These are phyloP conservation scores for Epizoanthus fatuus DNA, from an alignment of 92 coral and sea anemone species.

Conservation along the genomic window DNA sequence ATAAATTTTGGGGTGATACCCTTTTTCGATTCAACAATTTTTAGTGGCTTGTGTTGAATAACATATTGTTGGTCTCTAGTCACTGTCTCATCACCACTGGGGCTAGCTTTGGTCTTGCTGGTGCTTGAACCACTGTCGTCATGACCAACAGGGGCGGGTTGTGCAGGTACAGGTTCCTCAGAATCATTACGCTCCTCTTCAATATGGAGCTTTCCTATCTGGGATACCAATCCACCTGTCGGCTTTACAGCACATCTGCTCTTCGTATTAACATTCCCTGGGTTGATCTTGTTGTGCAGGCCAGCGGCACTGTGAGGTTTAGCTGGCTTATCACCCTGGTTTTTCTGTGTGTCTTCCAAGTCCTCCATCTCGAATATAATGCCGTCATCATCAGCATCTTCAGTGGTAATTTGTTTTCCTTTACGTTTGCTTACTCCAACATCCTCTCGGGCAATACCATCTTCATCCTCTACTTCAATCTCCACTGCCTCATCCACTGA, in stretches of 20 bases:
- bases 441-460: conserved; percentile 40
- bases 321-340: neutral
- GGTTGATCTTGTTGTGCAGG: neutral
- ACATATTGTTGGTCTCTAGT: neutral
- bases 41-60: conserved; percentile 14
- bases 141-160: neutral
- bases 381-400: conserved; percentile 29
- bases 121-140: neutral
- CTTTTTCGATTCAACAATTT: neutral
- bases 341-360: conserved; percentile 18
- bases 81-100: neutral
- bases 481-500: conserved; percentile 9
- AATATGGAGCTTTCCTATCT: conserved; percentile 10
- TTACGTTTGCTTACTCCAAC: conserved; percentile 10
- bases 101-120: neutral
- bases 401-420: neutral
- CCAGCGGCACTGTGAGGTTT: neutral
- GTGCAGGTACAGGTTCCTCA: neutral
- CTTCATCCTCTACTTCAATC: conserved; percentile 6
- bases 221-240: conserved; percentile 1
- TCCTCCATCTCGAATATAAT: conserved; percentile 48
- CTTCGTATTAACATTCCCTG: neutral
- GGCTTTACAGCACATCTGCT: neutral
- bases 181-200: conserved; percentile 34
- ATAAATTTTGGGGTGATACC: neutral